Evolutionary conservation across 37 sponge, comb jelly and placozoan genomes (phyloP), one percentile per base, ranked within the genome.

Genomic region (Geodia barretti): DNA sequence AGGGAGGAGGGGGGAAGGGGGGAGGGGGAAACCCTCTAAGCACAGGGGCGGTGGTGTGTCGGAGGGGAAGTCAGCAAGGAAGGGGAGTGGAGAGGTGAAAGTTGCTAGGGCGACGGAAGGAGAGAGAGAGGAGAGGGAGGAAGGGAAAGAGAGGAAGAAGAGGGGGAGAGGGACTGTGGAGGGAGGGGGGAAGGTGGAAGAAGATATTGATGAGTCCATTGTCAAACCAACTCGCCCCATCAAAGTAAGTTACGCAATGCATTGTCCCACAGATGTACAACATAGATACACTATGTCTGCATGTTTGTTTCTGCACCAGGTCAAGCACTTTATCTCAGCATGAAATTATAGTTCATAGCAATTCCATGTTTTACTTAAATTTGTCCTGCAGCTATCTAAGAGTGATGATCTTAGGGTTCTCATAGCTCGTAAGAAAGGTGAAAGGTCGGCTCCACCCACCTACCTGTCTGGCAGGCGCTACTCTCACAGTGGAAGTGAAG

Each of bases 401-500:
- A 47, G 54, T 47, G 54, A 47, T 47, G 54, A 47, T 47, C 54
- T 47, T 7, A 47, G 54, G 54, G 54, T 47, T 7, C 54, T 47
- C 54, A 47, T 47, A 47, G 54, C 54, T 14, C 54, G 54, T 47
- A 47, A 47, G 14, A 47, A 47, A 47, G 54, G 54, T 47, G 54
- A 47, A 47, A 47, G 54, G 54, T 47, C 54, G 14, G 54, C 54
- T 47, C 54, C 54, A 14, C 54, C 54, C 54, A 47, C 54, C 14
- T 47, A 47, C 54, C 7, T 47, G 29, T 24, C 65, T 5, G 30
- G 65, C 5, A 7, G 65, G 5, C 30, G 20, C n/a, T 29, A 26
- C 65, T 64, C 65, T 64, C 65, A 29, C 65, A 29, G 65, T 64
- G 65, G 30, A 64, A 26, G 30, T 23, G 54, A 47, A 19, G 65